These are phyloP conservation scores for Nemotelus pantherinus DNA, from an alignment of 2,888 invertebrate species.

Conservation along the genomic window DNA sequence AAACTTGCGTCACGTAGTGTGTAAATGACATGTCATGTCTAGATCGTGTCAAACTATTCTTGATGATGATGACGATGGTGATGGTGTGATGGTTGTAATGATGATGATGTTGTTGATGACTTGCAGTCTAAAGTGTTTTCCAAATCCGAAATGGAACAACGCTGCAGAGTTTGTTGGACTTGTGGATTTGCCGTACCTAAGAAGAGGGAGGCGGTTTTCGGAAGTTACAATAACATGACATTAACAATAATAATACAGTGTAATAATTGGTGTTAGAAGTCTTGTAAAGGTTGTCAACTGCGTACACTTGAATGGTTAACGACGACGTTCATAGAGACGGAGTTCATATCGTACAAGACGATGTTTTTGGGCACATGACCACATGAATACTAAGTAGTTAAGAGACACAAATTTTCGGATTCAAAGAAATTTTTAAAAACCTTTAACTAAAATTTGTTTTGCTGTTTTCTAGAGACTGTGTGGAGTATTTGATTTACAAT, in stretches of 20 bases:
- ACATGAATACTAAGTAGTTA: too few species aligned
- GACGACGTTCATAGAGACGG: too few species aligned
- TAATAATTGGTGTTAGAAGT: background rate
- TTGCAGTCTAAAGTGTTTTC: slow-evolving; percentile 23
- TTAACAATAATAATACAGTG: slow-evolving; percentile 3
- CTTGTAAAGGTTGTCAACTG: background rate
- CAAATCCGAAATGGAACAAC: background rate
- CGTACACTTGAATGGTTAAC: background rate
- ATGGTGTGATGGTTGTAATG: slow-evolving; percentile 11
- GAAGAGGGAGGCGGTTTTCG: slow-evolving; percentile 11
- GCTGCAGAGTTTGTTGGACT: slow-evolving; percentile 3
- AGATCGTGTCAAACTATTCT: slow-evolving; percentile 40
- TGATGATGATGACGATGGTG: slow-evolving; percentile 26
- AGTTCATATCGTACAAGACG: too few species aligned
- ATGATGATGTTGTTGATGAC: slow-evolving; percentile 41
- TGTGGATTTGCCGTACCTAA: background rate
- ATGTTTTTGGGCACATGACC: too few species aligned
- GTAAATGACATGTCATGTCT: slow-evolving; percentile 45
- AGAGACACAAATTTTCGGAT: too few species aligned
- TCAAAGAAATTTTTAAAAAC: too few species aligned
- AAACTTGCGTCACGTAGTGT: slow-evolving; percentile 44
- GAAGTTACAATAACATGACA: slow-evolving; percentile 23
- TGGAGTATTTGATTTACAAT: too few species aligned
- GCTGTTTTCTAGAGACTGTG: too few species aligned
- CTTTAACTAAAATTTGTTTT: too few species aligned